Conservation (phyloP, 2,888 invertebrate genomes). For the Acrobasis suavella region DNA sequence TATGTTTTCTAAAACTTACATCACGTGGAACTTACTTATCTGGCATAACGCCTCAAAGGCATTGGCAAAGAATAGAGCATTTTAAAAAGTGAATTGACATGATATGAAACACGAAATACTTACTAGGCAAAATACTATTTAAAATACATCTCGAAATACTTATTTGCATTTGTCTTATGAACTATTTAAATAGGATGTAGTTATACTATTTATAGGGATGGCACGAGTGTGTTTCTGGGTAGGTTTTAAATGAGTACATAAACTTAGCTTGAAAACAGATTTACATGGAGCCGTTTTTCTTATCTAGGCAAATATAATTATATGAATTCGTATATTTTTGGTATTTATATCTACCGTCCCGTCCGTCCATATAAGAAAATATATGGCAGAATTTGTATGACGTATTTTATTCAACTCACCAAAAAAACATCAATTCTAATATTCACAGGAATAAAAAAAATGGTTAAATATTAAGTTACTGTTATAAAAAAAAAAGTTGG, state of each 20-base stretch:
- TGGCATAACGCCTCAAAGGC: neutral
- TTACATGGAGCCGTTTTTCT: too few species aligned
- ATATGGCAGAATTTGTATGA: too few species aligned
- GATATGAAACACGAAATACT: neutral
- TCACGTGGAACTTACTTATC: neutral
- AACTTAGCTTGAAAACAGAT: neutral
- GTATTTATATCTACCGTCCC: too few species aligned
- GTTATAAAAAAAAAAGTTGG: too few species aligned
- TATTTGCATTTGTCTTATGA: slow-evolving; percentile 4
- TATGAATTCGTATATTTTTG: too few species aligned
- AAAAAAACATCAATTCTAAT: too few species aligned
- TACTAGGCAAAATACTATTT: slow-evolving; percentile 5
- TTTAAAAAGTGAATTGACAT: neutral
- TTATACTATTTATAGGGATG: slow-evolving; percentile 1
- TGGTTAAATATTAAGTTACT: too few species aligned
- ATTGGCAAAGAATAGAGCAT: neutral
- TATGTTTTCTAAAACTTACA: neutral
- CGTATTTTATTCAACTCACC: too few species aligned
- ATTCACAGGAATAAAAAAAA: too few species aligned
- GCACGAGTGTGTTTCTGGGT: neutral
- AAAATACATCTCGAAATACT: slow-evolving; percentile 12
- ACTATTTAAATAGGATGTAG: neutral
- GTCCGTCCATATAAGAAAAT: too few species aligned
- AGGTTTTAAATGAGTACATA: neutral
- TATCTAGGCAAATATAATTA: too few species aligned